These are phyloP conservation scores for Oreochromis spilurus DNA, from an alignment of 2,113 vertebrate genomes.

Conservation along the genomic window DNA sequence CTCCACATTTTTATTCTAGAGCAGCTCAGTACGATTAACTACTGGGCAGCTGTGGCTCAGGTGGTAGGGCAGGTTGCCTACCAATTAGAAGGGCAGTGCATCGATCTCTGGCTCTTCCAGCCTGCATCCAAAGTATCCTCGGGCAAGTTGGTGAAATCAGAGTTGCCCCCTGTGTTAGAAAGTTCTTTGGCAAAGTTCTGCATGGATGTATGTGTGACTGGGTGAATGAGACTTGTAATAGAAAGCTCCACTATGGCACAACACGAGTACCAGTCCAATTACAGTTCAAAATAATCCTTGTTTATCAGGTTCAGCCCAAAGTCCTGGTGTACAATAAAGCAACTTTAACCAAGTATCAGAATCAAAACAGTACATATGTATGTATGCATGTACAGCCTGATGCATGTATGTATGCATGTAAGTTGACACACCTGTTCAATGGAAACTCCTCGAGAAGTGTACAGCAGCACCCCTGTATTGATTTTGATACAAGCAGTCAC, in stretches of 20 bases:
- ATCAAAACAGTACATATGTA: background rate
- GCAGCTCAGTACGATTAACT: background rate
- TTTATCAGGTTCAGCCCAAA: background rate
- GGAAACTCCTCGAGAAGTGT: background rate
- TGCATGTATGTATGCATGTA: background rate
- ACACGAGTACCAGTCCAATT: background rate
- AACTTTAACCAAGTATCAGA: background rate
- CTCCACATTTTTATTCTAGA: background rate
- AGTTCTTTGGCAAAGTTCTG: background rate
- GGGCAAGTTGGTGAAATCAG: background rate
- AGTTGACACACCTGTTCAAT: background rate
- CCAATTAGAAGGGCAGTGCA: background rate
- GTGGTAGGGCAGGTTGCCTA: background rate
- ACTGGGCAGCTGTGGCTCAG: background rate
- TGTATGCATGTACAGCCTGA: background rate
- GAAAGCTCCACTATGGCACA: background rate
- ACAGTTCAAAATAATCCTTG: background rate
- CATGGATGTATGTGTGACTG: background rate
- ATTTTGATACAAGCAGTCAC: slow-evolving; percentile 23
- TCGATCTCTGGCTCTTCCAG: background rate
- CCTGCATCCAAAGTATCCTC: background rate
- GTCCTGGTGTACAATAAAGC: too few relatives aligned
- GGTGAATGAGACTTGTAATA: background rate
- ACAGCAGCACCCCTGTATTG: background rate
- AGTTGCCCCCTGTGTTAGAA: background rate